phyloP scores from a whole-genome alignment of 2,113 vertebrate species.

The Pleuronectes platessa region DNA sequence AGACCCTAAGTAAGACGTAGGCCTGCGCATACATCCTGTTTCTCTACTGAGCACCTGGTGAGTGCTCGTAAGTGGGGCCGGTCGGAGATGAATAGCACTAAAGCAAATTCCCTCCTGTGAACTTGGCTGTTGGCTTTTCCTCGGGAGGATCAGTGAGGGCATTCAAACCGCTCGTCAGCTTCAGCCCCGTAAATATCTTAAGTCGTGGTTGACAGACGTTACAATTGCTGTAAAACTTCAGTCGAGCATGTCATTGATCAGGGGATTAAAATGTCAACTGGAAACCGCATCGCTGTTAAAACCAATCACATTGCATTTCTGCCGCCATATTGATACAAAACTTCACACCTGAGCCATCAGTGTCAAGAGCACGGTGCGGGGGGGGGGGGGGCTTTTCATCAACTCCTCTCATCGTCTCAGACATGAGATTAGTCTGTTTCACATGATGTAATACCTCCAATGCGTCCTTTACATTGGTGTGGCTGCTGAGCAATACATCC shows the following conservation, averaged over 20 bases:
- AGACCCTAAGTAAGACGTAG: not conserved
- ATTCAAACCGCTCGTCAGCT: not conserved
- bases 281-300: no score
- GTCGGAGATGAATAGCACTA: constrained; percentile 26
- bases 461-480: no score
- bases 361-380: no score
- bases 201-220: constrained; percentile 1
- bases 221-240: not conserved
- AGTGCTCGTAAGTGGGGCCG: constrained; percentile 33
- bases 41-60: constrained; percentile 11
- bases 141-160: constrained; percentile 7
- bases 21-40: not conserved
- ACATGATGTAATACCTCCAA: no score
- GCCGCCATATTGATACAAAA: no score
- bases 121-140: constrained; percentile 34
- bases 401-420: no score
- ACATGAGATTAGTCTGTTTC: no score
- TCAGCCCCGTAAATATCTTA: not conserved
- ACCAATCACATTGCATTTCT: no score
- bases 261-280: not conserved
- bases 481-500: no score
- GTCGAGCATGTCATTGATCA: not conserved
- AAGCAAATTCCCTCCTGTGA: constrained; percentile 42
- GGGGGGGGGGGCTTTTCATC: no score
- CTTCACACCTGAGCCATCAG: no score